A percentile compares a stretch with the other conserved stretches of the same genome.
phyloP scores from a whole-genome alignment of 1,140 invertebrate species.

The Macrobrachium rosenbergii region DNA sequence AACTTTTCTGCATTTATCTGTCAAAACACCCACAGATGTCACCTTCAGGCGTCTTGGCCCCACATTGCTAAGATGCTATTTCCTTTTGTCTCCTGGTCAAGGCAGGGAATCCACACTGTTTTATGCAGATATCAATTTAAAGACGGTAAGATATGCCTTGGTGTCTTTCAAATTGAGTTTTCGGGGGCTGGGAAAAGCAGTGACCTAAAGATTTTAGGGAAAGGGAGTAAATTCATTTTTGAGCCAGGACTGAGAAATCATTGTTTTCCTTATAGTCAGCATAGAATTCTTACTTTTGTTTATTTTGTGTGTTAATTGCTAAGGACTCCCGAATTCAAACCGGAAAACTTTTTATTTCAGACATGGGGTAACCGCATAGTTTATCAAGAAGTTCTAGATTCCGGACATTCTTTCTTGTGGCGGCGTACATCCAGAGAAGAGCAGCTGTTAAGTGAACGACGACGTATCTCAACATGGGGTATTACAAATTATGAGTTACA shows the following conservation, averaged over 20 bases:
- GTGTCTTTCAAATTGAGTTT: background rate
- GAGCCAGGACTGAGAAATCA: too few relatives aligned
- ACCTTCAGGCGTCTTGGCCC: slow-evolving; percentile 59
- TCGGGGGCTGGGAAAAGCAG: too few relatives aligned
- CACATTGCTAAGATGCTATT: slow-evolving; percentile 60
- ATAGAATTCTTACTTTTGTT: too few relatives aligned
- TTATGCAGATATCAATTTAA: slow-evolving; percentile 65
- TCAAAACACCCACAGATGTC: slow-evolving; percentile 65
- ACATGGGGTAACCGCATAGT: slow-evolving; percentile 51
- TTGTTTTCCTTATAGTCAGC: background rate
- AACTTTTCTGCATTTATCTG: slow-evolving; percentile 63
- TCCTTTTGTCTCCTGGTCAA: slow-evolving; percentile 65
- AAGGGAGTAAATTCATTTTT: too few relatives aligned
- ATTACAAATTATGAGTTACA: slow-evolving; percentile 95
- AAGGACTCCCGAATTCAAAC: background rate
- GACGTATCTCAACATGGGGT: slow-evolving; percentile 90
- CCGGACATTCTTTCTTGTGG: slow-evolving; percentile 60
- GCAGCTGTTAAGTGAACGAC: slow-evolving; percentile 90
- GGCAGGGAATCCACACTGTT: slow-evolving; percentile 64
- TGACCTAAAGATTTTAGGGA: too few relatives aligned
- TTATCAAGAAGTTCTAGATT: slow-evolving; percentile 63
- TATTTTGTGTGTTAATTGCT: background rate
- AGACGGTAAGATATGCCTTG: slow-evolving; percentile 42
- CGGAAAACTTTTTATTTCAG: slow-evolving; percentile 26
- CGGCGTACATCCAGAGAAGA: slow-evolving; percentile 81